Percentiles rank a stretch among this genome's conserved stretches.
phyloP scores from a whole-genome alignment of 2,888 invertebrate species.

The Adelphocoris suturalis region DNA sequence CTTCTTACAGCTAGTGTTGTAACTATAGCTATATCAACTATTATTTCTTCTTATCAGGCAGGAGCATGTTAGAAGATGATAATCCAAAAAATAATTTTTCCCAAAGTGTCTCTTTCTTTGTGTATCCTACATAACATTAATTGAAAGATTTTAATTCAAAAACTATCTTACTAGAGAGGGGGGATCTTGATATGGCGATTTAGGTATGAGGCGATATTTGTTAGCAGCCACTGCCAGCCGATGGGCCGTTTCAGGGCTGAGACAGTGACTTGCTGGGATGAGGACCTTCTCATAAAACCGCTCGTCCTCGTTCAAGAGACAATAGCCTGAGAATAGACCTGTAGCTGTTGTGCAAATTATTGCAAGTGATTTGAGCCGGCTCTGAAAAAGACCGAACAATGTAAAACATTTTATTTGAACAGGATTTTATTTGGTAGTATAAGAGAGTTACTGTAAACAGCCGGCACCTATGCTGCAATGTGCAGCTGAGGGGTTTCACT shows the following conservation, averaged over 20 bases:
- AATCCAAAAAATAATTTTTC: too few relatives aligned
- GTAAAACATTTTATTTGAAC: neutral
- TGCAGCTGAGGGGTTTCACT: too few relatives aligned
- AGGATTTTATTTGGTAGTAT: too few relatives aligned
- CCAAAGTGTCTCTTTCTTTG: too few relatives aligned
- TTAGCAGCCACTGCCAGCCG: conserved; percentile 87
- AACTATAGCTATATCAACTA: too few relatives aligned
- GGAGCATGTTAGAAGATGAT: too few relatives aligned
- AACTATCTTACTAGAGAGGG: conserved; percentile 82
- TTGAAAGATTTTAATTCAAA: neutral
- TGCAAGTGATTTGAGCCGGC: conserved; percentile 85
- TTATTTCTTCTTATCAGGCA: too few relatives aligned
- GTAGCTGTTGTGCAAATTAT: conserved; percentile 84
- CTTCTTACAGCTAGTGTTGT: too few relatives aligned
- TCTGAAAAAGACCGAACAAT: conserved; percentile 78
- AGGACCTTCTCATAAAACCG: conserved; percentile 87
- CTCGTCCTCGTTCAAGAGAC: conserved; percentile 87
- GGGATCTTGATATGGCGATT: conserved; percentile 82
- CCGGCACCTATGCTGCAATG: too few relatives aligned
- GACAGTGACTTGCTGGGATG: conserved; percentile 85
- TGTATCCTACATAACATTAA: too few relatives aligned
- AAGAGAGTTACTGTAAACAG: too few relatives aligned
- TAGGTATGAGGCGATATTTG: conserved; percentile 87
- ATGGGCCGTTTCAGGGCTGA: conserved; percentile 92
- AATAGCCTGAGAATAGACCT: conserved; percentile 84